These are phyloP conservation scores for Mobula hypostoma DNA, from an alignment of 2,113 vertebrate genomes.

Conservation along the genomic window DNA sequence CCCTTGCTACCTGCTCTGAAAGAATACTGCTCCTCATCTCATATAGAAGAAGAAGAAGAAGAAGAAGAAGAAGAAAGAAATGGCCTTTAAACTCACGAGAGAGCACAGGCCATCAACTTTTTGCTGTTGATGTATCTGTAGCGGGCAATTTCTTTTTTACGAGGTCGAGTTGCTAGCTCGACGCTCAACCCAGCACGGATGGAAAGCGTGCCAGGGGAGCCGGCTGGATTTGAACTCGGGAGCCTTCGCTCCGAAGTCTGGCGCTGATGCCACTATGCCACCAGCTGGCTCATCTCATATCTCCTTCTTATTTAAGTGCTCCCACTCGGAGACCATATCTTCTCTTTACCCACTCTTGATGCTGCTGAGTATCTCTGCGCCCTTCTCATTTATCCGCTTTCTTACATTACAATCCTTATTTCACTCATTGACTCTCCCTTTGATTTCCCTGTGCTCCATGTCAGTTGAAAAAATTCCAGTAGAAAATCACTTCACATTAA, in stretches of 20 bases:
- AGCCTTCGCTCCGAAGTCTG: no score
- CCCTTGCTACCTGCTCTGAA: not conserved
- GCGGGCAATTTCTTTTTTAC: no score
- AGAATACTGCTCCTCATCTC: not conserved
- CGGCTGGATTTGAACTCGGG: no score
- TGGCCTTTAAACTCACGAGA: no score
- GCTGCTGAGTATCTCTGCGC: not conserved
- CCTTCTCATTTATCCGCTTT: not conserved
- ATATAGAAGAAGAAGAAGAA: no score
- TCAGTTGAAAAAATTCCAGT: not conserved
- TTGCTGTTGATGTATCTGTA: no score
- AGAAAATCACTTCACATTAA: not conserved
- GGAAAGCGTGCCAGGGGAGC: no score
- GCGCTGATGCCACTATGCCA: no score
- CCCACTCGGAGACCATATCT: not conserved
- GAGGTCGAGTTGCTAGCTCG: no score
- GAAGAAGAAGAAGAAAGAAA: no score
- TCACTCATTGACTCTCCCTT: not conserved
- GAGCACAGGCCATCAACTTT: no score
- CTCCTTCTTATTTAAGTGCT: not conserved
- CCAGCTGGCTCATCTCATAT: not conserved
- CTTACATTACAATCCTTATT: not conserved
- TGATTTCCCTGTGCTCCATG: not conserved
- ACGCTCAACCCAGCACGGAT: no score
- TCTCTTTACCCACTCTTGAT: not conserved